Base-by-base conservation (phyloP, 2,888 invertebrate genomes). In the Callinectes sapidus region DNA sequence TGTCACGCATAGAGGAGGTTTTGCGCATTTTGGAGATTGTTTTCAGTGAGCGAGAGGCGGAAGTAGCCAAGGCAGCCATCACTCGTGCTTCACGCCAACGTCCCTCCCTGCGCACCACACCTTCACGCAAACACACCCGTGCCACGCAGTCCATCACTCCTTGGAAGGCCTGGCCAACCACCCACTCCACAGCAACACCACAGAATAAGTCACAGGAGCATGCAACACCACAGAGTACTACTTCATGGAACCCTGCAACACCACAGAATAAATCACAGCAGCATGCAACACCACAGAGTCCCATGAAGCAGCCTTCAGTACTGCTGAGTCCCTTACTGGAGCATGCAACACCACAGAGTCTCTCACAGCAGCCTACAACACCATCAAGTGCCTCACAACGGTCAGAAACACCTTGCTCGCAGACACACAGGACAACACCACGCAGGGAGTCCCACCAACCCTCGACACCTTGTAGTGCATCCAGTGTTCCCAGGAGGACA, bases 1-100 rank as follows among this genome's bases (percentile, higher is more conserved):
- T 92, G 28, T 86, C 61, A 6, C 90, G 90, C 54, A 91, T 92
- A 85, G 32, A 91, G 71, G 77, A 88, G 18, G 32, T 92, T 16
- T 14, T 85, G 77, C 42, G 16, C n/a, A 28, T 92, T 10, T 32
- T 92, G 23, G 81, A 61, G 55, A 61, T 32, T 55, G 81, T 92
- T 14, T 87, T 90, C 39, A 87, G 88, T 10, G 61, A 89, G n/a
- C 55, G 91, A 48, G 66, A 92, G 77, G 90, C 92, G 16, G n/a
- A 89, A 39, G 89, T 71, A 32, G 81, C 81, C 35, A 81, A 81
- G 81, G 81, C 81, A 81, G 81, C 81, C 13, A 32, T 81, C 32
- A 35, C 81, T 16, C 81, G 13, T 35, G 32, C 81, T 6, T 81
- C 81, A 35, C 81, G 81, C 35, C 81, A 35, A 0, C 61, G 61